Evolutionary conservation across 2,797 vertebrate species (phyloP).

Genomic region (Babyrousa celebensis): DNA sequence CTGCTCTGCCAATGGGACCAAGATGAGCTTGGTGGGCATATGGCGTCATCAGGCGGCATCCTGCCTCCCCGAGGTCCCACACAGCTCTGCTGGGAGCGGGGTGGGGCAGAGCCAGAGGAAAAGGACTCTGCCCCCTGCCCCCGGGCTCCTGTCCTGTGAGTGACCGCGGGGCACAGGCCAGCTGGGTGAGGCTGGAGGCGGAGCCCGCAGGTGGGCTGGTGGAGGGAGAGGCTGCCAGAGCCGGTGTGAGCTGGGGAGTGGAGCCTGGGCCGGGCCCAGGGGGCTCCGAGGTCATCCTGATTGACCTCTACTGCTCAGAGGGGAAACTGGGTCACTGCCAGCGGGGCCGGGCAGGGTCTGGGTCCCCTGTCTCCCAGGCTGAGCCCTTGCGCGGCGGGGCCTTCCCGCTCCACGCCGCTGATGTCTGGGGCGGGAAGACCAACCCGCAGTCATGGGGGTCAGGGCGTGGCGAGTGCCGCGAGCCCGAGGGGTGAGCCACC

Average conservation of each 20-base stretch:
- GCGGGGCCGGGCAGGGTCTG: neutral
- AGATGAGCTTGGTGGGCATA: neutral
- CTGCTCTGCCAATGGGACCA: neutral
- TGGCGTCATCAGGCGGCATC: too few species aligned
- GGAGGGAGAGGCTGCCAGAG: neutral
- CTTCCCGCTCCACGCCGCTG: rapidly evolving
- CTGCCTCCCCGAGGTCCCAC: neutral
- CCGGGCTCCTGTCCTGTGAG: too few species aligned
- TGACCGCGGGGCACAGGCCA: neutral
- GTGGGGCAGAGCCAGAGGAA: neutral
- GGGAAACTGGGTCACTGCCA: neutral
- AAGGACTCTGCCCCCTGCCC: neutral
- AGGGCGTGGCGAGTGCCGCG: rapidly evolving
- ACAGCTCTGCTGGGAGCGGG: too few species aligned
- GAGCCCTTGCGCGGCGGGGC: too few species aligned
- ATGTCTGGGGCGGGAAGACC: neutral
- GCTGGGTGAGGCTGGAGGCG: neutral
- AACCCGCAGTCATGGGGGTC: rapidly evolving
- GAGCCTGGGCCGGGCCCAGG: rapidly evolving
- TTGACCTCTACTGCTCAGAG: rapidly evolving
- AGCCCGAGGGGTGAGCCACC: neutral
- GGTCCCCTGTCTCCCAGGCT: neutral
- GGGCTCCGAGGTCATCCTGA: too few species aligned
- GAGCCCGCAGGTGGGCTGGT: neutral
- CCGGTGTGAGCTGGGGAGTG: too few species aligned